phyloP scores from a whole-genome alignment of 2,113 vertebrate genomes.

The Amazona vittata region DNA sequence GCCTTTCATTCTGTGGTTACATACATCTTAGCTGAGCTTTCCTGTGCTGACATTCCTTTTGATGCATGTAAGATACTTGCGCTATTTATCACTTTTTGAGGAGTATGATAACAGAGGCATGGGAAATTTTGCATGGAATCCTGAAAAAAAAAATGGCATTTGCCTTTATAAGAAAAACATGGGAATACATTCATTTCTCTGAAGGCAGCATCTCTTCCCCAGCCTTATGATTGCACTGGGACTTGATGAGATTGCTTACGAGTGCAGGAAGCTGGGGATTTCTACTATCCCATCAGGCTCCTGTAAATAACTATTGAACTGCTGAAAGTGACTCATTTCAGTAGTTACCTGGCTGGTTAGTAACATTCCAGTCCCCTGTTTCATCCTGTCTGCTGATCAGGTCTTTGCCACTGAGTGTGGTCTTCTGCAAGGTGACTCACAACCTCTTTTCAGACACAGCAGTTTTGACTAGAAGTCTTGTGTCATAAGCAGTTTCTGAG shows the following conservation, averaged over 20 bases:
- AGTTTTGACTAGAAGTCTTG: neutral
- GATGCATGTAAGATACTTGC: accelerated
- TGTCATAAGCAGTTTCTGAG: neutral
- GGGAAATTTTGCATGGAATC: neutral
- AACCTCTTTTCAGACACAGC: neutral
- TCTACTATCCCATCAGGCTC: neutral
- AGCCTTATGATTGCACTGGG: neutral
- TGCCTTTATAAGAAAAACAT: neutral
- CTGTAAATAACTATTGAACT: neutral
- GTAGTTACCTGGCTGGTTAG: neutral
- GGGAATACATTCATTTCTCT: neutral
- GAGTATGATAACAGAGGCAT: neutral
- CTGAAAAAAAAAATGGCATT: neutral
- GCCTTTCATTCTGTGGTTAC: neutral
- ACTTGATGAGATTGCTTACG: neutral
- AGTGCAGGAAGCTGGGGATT: neutral
- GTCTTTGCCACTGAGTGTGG: neutral
- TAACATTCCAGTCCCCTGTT: neutral
- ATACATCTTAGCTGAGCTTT: neutral
- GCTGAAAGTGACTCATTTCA: neutral
- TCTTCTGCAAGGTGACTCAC: neutral
- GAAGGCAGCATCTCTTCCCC: neutral
- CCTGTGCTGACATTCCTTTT: neutral
- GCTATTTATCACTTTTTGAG: neutral
- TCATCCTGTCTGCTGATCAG: neutral